Conservation (phyloP, 2,113 vertebrate species). For the Centrocercus urophasianus region DNA sequence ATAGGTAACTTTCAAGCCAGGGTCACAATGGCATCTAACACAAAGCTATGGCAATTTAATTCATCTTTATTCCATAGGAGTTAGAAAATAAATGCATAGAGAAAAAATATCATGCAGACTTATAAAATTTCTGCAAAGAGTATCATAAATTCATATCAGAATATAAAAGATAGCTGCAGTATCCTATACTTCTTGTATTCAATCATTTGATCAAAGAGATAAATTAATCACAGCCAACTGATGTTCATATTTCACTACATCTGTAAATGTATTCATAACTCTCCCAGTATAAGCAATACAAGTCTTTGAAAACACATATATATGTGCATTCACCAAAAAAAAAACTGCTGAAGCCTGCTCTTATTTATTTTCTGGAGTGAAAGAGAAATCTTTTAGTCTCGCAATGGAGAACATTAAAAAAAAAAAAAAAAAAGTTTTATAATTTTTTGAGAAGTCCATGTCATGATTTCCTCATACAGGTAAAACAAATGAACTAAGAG, state of each 20-base stretch:
- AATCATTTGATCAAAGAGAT: background rate
- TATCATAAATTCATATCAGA: background rate
- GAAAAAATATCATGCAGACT: background rate
- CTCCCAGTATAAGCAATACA: background rate
- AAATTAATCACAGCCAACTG: constrained; percentile 65
- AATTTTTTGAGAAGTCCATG: background rate
- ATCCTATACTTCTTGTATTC: background rate
- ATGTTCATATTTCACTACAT: constrained; percentile 54
- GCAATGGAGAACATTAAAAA: background rate
- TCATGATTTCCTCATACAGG: background rate
- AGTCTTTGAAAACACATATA: background rate
- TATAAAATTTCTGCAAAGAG: background rate
- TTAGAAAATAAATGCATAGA: background rate
- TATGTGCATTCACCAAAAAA: no score
- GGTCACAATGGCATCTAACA: background rate
- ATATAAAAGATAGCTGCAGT: background rate
- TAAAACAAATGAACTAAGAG: background rate
- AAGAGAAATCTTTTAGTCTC: background rate
- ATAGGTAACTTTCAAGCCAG: background rate
- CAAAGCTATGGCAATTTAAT: background rate
- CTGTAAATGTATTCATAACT: constrained; percentile 73
- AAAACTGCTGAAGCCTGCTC: background rate
- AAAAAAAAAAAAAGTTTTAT: background rate
- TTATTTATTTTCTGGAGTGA: background rate
- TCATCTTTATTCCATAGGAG: background rate